Evolutionary conservation across 2,797 vertebrate species (phyloP).

Genomic region (Hylomyscus alleni): DNA sequence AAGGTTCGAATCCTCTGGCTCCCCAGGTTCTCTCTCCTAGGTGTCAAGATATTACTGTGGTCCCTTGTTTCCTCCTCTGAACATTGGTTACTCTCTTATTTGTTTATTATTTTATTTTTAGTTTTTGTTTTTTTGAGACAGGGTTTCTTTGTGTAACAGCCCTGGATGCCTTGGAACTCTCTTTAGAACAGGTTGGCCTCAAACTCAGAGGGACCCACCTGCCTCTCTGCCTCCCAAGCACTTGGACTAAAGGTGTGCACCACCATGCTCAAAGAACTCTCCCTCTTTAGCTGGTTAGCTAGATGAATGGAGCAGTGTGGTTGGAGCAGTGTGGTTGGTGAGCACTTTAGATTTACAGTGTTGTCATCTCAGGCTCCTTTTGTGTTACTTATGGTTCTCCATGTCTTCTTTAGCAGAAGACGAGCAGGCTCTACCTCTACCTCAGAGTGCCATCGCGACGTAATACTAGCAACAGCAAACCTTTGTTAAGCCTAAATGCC

Average conservation of each 20-base stretch:
- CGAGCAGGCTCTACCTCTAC: neutral
- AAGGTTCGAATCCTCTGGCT: slow-evolving; percentile 18
- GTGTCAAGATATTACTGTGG: neutral
- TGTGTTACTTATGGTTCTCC: neutral
- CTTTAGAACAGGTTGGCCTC: neutral
- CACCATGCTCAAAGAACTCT: neutral
- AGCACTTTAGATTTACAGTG: neutral
- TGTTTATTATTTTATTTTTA: neutral
- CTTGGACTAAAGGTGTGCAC: neutral
- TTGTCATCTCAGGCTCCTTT: neutral
- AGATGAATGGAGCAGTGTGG: neutral
- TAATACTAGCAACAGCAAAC: slow-evolving; percentile 1
- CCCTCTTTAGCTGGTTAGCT: neutral
- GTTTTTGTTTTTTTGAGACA: neutral
- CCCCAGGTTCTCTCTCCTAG: neutral
- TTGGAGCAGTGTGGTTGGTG: neutral
- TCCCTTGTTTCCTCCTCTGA: neutral
- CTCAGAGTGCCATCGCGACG: neutral
- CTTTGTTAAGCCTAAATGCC: slow-evolving; percentile 14
- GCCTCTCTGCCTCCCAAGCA: neutral
- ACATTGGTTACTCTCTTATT: neutral
- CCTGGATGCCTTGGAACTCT: neutral
- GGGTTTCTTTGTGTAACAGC: neutral
- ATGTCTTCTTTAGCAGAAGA: neutral
- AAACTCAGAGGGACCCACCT: neutral